Base-by-base conservation (phyloP, 2,888 invertebrate species). In the Pseudolycoriella hygida region DNA sequence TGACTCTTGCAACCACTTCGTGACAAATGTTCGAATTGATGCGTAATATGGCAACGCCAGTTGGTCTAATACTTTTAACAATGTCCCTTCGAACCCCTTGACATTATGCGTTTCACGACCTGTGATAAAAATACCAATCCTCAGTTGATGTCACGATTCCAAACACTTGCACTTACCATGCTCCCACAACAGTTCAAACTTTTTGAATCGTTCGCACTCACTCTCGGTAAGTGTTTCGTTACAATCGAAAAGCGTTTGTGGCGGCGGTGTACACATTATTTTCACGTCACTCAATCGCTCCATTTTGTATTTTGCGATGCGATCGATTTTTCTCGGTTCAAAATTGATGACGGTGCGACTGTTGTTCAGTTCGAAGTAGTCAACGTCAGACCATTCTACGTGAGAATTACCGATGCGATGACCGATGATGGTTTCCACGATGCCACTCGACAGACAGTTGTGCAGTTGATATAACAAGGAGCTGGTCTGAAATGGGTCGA, bases 391-490 rank as follows among this genome's bases (percentile, higher is more conserved):
- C 43, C 50, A 63, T 49, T 40, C 56, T 55, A 46, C 57, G 58
- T 61, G 60, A 18, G 53, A 49, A 48, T 53, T 54, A 20, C 51
- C 49, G 59, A 66, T 64, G 4, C 66, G 57, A 52, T 64, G 62
- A 11, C 74, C 77, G 42, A 84, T 77, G 1, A 81, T 73, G 48
- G 77, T 73, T 57, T 85, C 84, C 42, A 84, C 83, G n/a, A 71
- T 62, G 4, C 66, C 64, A 52, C 61, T 69, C 55, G 67, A 60
- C 58, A 79, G 61, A 72, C 74, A 64, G 55, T 84, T 81, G 59
- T 88, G 87, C 38, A 89, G 68, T 56, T 82, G 80, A 56, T 84
- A 77, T 2, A 89, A 65, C 15, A 89, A 61, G 39, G 80, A 78
- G 5, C 82, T 59, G 2, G 63, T 60, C 50, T 65, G 65, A 1